Percentiles rank a stretch among this genome's conserved stretches.
Conservation (phyloP, 2,888 invertebrate species). For the Drosophila seclusa region DNA sequence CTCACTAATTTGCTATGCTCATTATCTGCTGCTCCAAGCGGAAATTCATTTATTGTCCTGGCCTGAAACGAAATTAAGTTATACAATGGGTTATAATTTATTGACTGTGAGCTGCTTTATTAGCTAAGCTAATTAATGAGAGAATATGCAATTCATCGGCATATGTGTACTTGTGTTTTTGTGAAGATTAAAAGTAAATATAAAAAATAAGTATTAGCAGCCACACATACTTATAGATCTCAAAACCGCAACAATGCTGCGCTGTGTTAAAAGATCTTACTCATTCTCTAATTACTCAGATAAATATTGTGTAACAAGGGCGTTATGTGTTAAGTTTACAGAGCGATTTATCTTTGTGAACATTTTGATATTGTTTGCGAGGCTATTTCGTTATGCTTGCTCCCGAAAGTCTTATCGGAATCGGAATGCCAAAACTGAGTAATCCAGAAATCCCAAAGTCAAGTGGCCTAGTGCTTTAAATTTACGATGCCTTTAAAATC, state of each 20-base stretch:
- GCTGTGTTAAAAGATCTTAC: constrained; percentile 12
- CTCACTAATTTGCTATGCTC: constrained; percentile 32
- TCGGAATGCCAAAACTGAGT: constrained; percentile 26
- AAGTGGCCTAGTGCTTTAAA: constrained; percentile 27
- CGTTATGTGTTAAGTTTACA: constrained; percentile 1
- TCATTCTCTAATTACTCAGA: constrained; percentile 12
- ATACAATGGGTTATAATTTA: constrained; percentile 38
- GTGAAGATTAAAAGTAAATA: neutral
- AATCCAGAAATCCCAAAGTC: constrained; percentile 24
- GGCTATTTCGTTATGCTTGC: constrained; percentile 14
- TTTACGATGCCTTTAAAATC: constrained; percentile 40
- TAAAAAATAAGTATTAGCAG: neutral
- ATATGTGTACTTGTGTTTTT: neutral
- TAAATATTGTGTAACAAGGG: constrained; percentile 17
- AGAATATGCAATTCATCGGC: neutral
- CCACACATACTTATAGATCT: neutral
- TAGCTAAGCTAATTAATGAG: constrained; percentile 50
- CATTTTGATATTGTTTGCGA: neutral
- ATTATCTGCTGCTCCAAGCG: constrained; percentile 28
- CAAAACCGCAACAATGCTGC: constrained; percentile 7
- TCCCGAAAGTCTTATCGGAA: constrained; percentile 41
- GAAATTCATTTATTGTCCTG: constrained; percentile 32
- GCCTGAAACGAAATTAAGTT: constrained; percentile 46
- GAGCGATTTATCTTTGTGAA: constrained; percentile 19
- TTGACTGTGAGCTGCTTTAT: constrained; percentile 38